Base-by-base conservation (phyloP, 2,888 invertebrate species). In the Argyresthia albistria region DNA sequence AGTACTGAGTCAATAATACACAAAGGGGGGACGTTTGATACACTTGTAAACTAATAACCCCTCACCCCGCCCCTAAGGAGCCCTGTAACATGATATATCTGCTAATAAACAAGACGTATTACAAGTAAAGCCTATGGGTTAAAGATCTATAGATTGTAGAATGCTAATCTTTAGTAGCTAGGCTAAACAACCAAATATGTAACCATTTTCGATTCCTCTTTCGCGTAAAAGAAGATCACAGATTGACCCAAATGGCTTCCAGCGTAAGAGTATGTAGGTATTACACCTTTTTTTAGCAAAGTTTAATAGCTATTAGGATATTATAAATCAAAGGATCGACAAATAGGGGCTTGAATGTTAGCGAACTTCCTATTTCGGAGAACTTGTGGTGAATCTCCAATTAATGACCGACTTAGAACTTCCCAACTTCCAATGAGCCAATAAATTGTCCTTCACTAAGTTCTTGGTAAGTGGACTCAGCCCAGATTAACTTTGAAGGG, bases 21-120 rank as follows among this genome's bases (percentile, higher is more conserved):
- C 80, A 79, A 74, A 75, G 76, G 82, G 76, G 82, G 81, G 74
- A 74, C 70, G 72, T 70, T 77, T 84, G 83, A 87, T 86, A 87
- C 83, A 84, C 84, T 86, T 82, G 86, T 86, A 84, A 87, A 86
- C 84, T 86, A 87, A 86, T 87, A 87, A 81, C 73, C 69, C 65
- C 66, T 66, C 74, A 37, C 48, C 43, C 43, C 35, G 14, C 50
- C 43, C 42, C 35, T 10, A 11, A 43, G 50, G 50, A 50, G 50
- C 10, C n/a, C 10, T 46, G 35, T 25, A 11, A 46, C 46, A 16
- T 36, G 36, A 36, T 36, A 36, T n/a, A n/a, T n/a, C 25, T 25
- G 25, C 2, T 25, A 25, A 25, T 25, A 25, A 25, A 25, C 25
- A 25, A 25, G 25, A 25, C 25, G 25, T 25, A 25, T 25, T 25